Conservation (phyloP, 2,113 vertebrate genomes). For the Procapra przewalskii region DNA sequence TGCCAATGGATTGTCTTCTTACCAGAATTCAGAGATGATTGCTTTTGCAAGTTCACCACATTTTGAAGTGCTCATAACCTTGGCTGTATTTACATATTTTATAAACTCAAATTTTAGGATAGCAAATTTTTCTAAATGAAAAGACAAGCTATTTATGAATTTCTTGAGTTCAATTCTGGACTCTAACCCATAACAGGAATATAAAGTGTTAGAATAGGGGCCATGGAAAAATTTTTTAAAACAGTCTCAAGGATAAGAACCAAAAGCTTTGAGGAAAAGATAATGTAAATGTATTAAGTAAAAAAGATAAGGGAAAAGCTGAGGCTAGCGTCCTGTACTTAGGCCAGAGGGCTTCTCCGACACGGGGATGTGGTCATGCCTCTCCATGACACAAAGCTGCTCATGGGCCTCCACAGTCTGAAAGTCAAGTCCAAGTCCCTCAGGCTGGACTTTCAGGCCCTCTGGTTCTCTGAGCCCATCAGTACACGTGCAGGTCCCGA, state of each 20-base stretch:
- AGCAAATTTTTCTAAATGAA: not conserved
- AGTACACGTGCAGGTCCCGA: fast-evolving
- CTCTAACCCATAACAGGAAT: not conserved
- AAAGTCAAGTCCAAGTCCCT: not conserved
- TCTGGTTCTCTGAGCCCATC: not conserved
- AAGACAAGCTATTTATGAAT: not conserved
- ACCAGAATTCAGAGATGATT: not conserved
- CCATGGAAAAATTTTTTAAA: not conserved
- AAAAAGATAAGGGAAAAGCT: not conserved
- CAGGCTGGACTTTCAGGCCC: not conserved
- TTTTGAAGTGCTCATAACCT: not conserved
- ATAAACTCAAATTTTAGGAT: not conserved
- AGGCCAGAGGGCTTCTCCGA: not conserved
- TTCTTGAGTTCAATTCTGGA: not conserved
- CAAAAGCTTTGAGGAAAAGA: not conserved
- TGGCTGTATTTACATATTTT: not conserved
- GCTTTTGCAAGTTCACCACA: not conserved
- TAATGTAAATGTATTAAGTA: not conserved
- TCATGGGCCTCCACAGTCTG: not conserved
- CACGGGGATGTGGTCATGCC: not conserved
- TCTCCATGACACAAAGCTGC: not conserved
- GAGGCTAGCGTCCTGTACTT: not conserved
- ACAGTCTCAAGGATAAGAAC: not conserved
- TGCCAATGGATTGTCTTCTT: not conserved
- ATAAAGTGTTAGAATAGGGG: not conserved